Evolutionary conservation across 1,140 invertebrate genomes (phyloP).

Genomic region (Luehdorfia chinensis): DNA sequence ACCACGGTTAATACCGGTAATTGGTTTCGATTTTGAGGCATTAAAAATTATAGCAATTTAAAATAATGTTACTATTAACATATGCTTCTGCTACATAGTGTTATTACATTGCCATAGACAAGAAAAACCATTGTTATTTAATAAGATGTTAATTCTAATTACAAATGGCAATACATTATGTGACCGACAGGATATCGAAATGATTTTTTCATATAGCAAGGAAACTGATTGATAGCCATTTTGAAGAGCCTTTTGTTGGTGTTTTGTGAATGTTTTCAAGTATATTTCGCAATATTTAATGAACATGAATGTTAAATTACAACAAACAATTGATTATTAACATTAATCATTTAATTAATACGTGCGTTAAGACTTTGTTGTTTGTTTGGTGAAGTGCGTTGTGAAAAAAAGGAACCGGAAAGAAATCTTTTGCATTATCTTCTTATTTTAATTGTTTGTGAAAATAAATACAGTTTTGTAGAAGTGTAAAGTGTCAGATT

Average conservation of each 20-base stretch:
- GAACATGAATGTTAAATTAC: constrained; percentile 38
- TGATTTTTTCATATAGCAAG: constrained; percentile 70
- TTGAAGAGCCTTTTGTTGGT: constrained; percentile 77
- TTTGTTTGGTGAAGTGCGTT: constrained; percentile 65
- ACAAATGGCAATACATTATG: constrained; percentile 67
- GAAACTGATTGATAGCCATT: constrained; percentile 75
- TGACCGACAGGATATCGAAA: constrained; percentile 72
- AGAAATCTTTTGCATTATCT: constrained; percentile 48
- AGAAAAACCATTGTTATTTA: too few species aligned
- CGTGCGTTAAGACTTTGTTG: constrained; percentile 39
- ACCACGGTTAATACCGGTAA: too few species aligned
- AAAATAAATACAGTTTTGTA: constrained; percentile 33
- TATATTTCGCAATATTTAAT: constrained; percentile 54
- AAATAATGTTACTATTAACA: too few species aligned
- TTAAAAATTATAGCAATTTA: too few species aligned
- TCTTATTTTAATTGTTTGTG: constrained; percentile 41
- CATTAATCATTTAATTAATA: constrained; percentile 27
- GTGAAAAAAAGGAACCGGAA: constrained; percentile 69
- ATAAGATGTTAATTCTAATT: constrained; percentile 53
- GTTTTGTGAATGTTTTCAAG: constrained; percentile 76
- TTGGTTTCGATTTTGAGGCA: too few species aligned
- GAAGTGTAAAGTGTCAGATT: constrained; percentile 26
- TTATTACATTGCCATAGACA: too few species aligned
- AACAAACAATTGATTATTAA: constrained; percentile 31
- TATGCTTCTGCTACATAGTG: too few species aligned